These are phyloP conservation scores for Diaphora mendica DNA, from an alignment of 2,888 invertebrate genomes.

Conservation along the genomic window DNA sequence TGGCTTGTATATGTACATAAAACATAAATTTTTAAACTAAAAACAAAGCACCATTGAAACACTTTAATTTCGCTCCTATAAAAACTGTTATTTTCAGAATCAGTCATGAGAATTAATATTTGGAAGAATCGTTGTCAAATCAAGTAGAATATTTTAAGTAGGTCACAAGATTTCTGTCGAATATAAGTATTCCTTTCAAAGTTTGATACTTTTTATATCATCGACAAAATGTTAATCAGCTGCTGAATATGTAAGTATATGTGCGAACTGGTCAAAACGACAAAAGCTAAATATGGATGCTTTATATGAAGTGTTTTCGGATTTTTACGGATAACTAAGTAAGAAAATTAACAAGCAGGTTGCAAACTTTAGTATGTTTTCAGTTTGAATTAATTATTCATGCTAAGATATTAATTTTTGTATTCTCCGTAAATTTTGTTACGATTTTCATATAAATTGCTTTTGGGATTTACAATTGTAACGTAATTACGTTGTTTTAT, in stretches of 20 bases:
- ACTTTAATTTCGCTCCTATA: not conserved
- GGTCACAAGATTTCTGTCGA: conserved; percentile 14
- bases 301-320: not conserved
- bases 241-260: not conserved
- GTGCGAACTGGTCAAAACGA: conserved; percentile 20
- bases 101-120: not conserved
- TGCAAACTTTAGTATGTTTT: not conserved
- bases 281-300: conserved; percentile 10
- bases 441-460: conserved; percentile 3
- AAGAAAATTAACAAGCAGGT: not conserved
- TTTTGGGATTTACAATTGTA: conserved; percentile 22
- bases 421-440: not conserved
- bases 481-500: conserved; percentile 33
- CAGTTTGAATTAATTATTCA: not conserved
- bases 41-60: not conserved
- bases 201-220: conserved; percentile 11
- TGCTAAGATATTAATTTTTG: not conserved
- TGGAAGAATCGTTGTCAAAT: not conserved
- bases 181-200: conserved; percentile 2
- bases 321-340: not conserved
- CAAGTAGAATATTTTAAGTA: not conserved
- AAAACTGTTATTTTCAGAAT: not conserved
- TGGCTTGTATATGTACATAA: not conserved
- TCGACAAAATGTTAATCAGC: conserved; percentile 29
- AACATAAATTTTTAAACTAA: not conserved